Evolutionary conservation across 2,113 vertebrate genomes (phyloP).

Genomic region (Ibidorhyncha struthersii): DNA sequence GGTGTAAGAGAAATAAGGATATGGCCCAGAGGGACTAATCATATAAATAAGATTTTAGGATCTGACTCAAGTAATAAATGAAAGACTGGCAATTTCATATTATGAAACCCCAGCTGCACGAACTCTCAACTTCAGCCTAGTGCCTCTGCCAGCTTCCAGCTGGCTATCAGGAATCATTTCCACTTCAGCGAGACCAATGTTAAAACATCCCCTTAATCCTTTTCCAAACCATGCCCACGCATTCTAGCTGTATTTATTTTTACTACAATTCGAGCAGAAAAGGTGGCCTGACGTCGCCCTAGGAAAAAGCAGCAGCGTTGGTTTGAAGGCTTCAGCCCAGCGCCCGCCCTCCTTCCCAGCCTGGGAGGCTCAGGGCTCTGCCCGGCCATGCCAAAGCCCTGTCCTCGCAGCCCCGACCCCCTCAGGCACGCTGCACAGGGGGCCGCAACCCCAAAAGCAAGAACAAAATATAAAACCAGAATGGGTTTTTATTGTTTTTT

Average conservation of each 20-base stretch:
- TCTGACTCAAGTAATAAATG: conserved; percentile 53
- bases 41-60: conserved; percentile 62
- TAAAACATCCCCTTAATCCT: conserved; percentile 56
- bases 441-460: background rate
- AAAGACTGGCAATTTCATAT: conserved; percentile 41
- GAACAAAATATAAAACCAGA: background rate
- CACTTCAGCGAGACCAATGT: conserved; percentile 35
- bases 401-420: background rate
- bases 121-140: conserved; percentile 49
- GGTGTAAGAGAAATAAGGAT: conserved; percentile 54
- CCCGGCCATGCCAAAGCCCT: background rate
- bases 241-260: conserved; percentile 57
- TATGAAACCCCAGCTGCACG: conserved; percentile 62
- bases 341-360: accelerated
- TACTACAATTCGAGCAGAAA: conserved; percentile 34
- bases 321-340: background rate
- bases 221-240: conserved; percentile 38
- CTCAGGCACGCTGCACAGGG: no score
- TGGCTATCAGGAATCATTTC: conserved; percentile 68
- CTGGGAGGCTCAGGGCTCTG: background rate
- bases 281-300: conserved; percentile 21
- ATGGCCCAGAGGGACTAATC: conserved; percentile 57
- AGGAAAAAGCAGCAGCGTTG: background rate
- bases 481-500: no score
- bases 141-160: conserved; percentile 60